Percentiles rank a stretch among this genome's conserved stretches.
These are phyloP conservation scores for Hirudo medicinalis DNA, from an alignment of 1,140 invertebrate species.

Conservation along the genomic window DNA sequence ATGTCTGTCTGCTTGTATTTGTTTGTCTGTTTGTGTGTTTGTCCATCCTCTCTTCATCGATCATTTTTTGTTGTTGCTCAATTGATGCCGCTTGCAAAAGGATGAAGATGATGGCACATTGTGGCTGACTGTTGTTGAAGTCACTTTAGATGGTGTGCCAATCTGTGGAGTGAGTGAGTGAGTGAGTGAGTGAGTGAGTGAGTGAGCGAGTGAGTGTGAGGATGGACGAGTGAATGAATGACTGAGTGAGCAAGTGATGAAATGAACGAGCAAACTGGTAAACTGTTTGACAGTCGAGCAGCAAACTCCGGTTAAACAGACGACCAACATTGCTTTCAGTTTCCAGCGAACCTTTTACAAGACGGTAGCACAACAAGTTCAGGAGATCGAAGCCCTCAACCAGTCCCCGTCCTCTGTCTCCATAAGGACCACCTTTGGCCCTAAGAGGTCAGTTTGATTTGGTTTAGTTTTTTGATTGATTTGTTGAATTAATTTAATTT, in stretches of 20 bases:
- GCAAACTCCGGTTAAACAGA: no score
- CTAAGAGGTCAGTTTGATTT: not conserved
- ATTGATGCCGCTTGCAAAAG: no score
- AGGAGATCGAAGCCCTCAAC: constrained; percentile 14
- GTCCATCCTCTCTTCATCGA: no score
- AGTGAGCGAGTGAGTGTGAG: constrained; percentile 9
- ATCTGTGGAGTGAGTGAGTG: constrained; percentile 11
- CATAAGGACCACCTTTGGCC: no score
- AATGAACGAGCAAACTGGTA: not conserved
- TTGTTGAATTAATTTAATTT: not conserved
- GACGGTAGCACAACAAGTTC: constrained; percentile 4
- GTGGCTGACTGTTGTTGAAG: no score
- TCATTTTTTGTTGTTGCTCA: no score
- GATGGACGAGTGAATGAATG: constrained; percentile 15
- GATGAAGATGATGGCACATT: no score
- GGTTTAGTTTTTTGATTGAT: not conserved
- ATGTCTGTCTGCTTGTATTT: not conserved
- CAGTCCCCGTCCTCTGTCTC: not conserved
- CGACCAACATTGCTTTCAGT: not conserved
- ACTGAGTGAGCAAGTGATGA: not conserved
- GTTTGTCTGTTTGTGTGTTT: no score
- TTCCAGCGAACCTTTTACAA: constrained; percentile 17
- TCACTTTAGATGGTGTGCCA: no score
- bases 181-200: constrained; percentile 10
- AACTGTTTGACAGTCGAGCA: not conserved